Evolutionary conservation across 2,797 vertebrate species (phyloP).

Genomic region (Falco columbarius): DNA sequence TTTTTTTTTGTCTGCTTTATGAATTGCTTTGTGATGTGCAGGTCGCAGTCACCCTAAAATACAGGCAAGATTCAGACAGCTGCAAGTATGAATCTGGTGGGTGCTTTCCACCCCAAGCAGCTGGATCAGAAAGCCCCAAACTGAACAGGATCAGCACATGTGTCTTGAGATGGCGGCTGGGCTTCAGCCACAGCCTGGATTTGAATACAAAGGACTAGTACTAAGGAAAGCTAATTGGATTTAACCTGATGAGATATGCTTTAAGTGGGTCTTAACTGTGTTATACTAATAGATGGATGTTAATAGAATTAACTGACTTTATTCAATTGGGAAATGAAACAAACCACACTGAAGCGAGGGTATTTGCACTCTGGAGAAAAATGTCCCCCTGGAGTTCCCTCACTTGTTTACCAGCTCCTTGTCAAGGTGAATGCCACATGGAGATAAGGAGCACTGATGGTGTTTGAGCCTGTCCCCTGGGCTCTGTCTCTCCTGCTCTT

Average conservation of each 20-base stretch:
- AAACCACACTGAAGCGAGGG: accelerated
- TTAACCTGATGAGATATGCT: background rate
- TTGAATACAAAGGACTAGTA: background rate
- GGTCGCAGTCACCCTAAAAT: background rate
- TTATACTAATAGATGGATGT: background rate
- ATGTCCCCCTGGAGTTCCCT: background rate
- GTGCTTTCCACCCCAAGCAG: background rate
- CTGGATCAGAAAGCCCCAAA: background rate
- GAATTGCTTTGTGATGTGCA: background rate
- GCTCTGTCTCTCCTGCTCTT: accelerated
- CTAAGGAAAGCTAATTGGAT: background rate
- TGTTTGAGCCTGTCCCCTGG: no score
- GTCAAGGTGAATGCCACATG: accelerated
- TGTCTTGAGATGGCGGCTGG: background rate
- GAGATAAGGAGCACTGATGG: accelerated
- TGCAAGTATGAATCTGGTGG: background rate
- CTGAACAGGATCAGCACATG: accelerated
- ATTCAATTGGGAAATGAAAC: background rate
- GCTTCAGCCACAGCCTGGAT: background rate
- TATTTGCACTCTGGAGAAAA: background rate
- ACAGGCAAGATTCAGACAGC: background rate
- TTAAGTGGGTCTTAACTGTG: background rate
- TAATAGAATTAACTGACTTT: background rate
- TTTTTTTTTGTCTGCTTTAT: background rate
- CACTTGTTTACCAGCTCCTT: background rate